Base-by-base conservation (phyloP, 2,113 vertebrate genomes). In the Aspiorhynchus laticeps region DNA sequence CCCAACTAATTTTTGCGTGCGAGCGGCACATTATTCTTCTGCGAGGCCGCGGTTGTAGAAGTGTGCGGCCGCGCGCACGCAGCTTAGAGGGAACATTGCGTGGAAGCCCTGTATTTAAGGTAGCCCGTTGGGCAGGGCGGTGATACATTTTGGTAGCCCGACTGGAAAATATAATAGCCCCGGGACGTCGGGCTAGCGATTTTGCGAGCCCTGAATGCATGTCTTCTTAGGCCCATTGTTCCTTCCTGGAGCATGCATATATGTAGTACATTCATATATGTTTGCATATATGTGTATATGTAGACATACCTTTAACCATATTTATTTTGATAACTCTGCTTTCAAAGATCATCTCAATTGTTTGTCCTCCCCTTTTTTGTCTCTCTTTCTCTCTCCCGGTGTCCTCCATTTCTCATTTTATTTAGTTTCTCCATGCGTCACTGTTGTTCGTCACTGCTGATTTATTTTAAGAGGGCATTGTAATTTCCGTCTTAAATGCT, bases 401-500 rank as follows among this genome's bases (percentile, higher is more conserved):
- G 63, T 15, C 63, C 63, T 33, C 15, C 14, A 15, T 15, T 48
- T 5, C 51, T 38, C 0, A 15, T 7, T 65, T 84, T 82, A n/a
- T 38, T 71, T 36, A 1, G 14, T 78, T 78, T 48, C 75, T 53
- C 26, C 43, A 31, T 78, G 46, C 81, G 56, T 91, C 81, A 87
- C 85, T 83, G 89, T 65, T 51, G 82, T 78, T 43, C 41, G 90
- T 90, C 82, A 80, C 83, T 88, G 83, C 84, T 88, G 74, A 88
- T 91, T 89, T 86, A 89, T 88, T 90, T 87, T 90, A 74, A 87
- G 75, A 87, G 88, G 80, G 86, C 86, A 71, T 89, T 88, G 74
- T 73, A 33, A 65, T 86, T 80, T 75, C 48, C 86, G 67, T 87
- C 83, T 87, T 91, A 89, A 90, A 89, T 83, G 90, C 83, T 84